Percentiles rank a stretch among this genome's conserved stretches.
These are phyloP conservation scores for Mactromeris polynyma DNA, from an alignment of 2,888 invertebrate genomes.

Conservation along the genomic window DNA sequence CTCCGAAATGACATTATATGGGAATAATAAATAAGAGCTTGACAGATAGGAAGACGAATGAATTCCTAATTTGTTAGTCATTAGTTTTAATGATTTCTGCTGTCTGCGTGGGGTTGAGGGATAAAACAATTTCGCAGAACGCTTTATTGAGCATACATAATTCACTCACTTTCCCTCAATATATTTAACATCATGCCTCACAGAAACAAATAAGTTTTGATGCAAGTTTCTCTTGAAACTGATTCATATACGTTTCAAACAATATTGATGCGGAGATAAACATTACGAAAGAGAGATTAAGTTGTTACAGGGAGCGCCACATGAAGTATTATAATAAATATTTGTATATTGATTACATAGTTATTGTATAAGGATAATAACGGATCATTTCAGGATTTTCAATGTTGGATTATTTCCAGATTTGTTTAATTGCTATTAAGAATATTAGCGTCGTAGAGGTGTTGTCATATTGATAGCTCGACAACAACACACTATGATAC, in stretches of 20 bases:
- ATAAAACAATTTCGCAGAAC: background rate
- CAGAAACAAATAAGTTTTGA: background rate
- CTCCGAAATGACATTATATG: background rate
- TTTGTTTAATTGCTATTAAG: too few relatives aligned
- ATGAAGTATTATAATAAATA: too few relatives aligned
- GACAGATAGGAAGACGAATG: background rate
- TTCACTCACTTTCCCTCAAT: background rate
- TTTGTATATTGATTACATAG: too few relatives aligned
- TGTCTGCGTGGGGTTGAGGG: background rate
- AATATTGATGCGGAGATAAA: too few relatives aligned
- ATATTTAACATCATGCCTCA: background rate
- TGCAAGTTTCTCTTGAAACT: background rate
- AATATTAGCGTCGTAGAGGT: too few relatives aligned
- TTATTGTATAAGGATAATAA: too few relatives aligned
- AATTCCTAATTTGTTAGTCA: constrained; percentile 13
- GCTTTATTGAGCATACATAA: background rate
- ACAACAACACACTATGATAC: too few relatives aligned
- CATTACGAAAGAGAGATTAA: too few relatives aligned
- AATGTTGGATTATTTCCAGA: too few relatives aligned
- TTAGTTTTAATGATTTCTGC: background rate
- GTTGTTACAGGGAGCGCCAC: too few relatives aligned
- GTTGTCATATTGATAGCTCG: too few relatives aligned
- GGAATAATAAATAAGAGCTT: constrained; percentile 3
- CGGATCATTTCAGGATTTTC: too few relatives aligned
- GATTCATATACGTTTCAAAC: background rate